Evolutionary conservation across 2,113 vertebrate species (phyloP).

Genomic region (Trichomycterus rosablanca): DNA sequence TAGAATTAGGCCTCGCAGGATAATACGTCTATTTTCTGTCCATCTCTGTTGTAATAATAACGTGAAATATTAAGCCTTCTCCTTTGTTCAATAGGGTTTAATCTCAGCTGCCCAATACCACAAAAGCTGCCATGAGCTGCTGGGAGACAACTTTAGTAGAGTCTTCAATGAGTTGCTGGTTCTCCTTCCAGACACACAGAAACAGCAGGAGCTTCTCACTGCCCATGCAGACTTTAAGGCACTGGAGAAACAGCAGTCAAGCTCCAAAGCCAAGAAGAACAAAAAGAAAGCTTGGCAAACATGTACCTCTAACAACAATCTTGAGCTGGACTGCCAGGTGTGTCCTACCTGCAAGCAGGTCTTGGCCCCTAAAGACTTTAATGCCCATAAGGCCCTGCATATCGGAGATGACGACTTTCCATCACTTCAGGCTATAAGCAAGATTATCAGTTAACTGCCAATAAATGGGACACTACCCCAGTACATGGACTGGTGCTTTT

Average conservation of each 20-base stretch:
- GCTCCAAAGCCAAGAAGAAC: constrained; percentile 76
- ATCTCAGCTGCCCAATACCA: constrained; percentile 90
- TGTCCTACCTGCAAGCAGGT: constrained; percentile 93
- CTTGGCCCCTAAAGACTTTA: constrained; percentile 79
- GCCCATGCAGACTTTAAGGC: constrained; percentile 78
- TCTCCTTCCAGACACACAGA: constrained; percentile 83
- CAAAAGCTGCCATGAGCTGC: constrained; percentile 74
- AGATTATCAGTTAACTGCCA: constrained; percentile 83
- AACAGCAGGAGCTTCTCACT: constrained; percentile 92
- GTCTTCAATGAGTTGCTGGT: constrained; percentile 92
- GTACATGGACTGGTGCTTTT: constrained; percentile 6
- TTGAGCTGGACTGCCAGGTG: constrained; percentile 82
- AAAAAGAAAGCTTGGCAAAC: constrained; percentile 82
- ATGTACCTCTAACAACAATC: constrained; percentile 48
- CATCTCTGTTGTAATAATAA: too few species aligned
- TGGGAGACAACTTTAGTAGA: constrained; percentile 84
- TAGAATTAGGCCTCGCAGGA: too few species aligned
- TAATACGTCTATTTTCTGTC: too few species aligned
- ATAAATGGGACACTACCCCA: neutral
- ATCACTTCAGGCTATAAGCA: constrained; percentile 87
- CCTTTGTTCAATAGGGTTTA: too few species aligned
- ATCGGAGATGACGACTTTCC: constrained; percentile 85
- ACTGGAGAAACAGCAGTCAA: constrained; percentile 66
- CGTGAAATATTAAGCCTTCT: too few species aligned
- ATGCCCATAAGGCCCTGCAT: constrained; percentile 84